Evolutionary conservation across 2,113 vertebrate genomes (phyloP), one percentile per base, ranked within the genome.

Genomic region (Arenaria interpres): DNA sequence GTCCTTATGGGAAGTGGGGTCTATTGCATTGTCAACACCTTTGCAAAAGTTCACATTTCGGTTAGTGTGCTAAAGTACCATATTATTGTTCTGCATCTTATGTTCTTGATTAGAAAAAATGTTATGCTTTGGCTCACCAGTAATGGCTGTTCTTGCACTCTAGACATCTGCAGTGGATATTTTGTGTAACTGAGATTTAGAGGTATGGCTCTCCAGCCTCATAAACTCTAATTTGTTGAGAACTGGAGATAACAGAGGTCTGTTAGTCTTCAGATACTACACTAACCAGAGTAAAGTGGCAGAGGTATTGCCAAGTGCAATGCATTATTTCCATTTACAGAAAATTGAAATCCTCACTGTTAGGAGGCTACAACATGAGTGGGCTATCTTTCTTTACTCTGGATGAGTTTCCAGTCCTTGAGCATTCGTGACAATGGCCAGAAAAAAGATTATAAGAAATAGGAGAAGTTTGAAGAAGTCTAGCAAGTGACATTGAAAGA

Each of bases 291-390:
- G 80, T 89, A 51, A 97, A 97, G 93, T 88, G 89, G 69, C 53
- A 89, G 90, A 91, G 90, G 24, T 24, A 48, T 73, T 94, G 69
- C 91, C 35, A 87, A 92, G 72, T 45, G 27, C 79, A 54, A 71
- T 71, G 66, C 5, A 5, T 68, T 97, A 77, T 89, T 98, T 96
- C 87, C 85, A 76, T 94, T 80, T 93, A 69, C 64, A 81, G 72
- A 71, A 88, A 79, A 71, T 14, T 14, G 59, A 25, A 19, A 56
- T 25, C 15, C 33, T 90, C 4, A 0, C 76, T 86, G 3, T 3
- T 1, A 67, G 15, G 25, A 51, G 24, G 46, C 23, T n/a, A 19
- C 60, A 60, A 43, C 1, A 0, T 12, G 25, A 80, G 28, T 1
- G 14, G 18, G 35, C 12, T 56, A 17, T 27, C 33, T 25, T 67